These are phyloP conservation scores for Lepidochrysops patricia DNA, from an alignment of 2,888 invertebrate genomes.

Conservation along the genomic window DNA sequence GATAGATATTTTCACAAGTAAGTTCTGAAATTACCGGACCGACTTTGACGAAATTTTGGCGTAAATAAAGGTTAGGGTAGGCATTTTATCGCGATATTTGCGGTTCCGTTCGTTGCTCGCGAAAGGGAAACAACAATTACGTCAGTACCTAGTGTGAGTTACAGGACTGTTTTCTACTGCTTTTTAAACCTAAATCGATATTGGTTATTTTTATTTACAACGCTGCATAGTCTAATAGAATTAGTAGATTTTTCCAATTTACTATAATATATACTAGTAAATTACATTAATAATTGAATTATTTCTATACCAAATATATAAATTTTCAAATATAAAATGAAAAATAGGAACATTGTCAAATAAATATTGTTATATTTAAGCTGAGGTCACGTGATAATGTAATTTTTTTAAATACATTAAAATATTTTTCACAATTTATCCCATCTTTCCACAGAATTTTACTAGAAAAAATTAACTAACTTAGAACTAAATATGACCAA, in stretches of 20 bases:
- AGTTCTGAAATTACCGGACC: too few relatives aligned
- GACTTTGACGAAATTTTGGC: too few relatives aligned
- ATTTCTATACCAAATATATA: not conserved
- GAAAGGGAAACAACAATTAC: too few relatives aligned
- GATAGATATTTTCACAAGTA: too few relatives aligned
- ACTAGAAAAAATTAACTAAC: not conserved
- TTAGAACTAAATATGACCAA: not conserved
- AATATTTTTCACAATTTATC: too few relatives aligned
- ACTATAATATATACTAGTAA: not conserved
- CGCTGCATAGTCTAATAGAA: not conserved
- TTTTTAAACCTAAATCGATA: not conserved
- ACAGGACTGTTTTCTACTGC: not conserved
- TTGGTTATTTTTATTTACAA: not conserved
- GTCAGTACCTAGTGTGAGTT: too few relatives aligned
- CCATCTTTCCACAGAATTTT: not conserved
- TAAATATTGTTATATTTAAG: not conserved
- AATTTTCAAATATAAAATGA: not conserved
- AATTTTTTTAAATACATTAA: not conserved
- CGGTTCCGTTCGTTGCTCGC: too few relatives aligned
- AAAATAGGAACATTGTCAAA: slow-evolving; percentile 9
- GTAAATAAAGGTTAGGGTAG: too few relatives aligned
- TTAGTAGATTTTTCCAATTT: not conserved
- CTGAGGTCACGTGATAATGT: not conserved
- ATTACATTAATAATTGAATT: not conserved
- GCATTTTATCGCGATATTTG: too few relatives aligned